Evolutionary conservation across 2,113 vertebrate genomes (phyloP), one percentile per base, ranked within the genome.

Genomic region (Calyptomena viridis): DNA sequence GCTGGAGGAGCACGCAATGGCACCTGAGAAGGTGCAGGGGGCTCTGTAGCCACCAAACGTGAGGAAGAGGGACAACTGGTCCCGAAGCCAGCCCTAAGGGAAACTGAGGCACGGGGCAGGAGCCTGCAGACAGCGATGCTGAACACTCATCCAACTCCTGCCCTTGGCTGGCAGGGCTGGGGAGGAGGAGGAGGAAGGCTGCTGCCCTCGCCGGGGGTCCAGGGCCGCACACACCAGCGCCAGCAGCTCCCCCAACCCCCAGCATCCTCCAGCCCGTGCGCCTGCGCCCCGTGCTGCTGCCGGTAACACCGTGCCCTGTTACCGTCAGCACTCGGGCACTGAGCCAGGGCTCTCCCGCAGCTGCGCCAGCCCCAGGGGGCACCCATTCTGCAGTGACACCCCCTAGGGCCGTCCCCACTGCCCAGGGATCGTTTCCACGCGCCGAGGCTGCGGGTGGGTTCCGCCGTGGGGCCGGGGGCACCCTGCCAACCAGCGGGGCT

Each of bases 221-320:
- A 16, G 47, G 49, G 39, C 60, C 7, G 2, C 5, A 5, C 55
- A 18, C 3, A 0, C 49, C 2, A 31, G 81, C 27, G 16, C 89
- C 84, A 59, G 44, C 27, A 18, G 35, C 71, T 91, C 79, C 55
- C 16, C 35, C 67, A 71, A 53, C 50, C 76, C 75, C 15, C 3
- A 18, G 59, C 50, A 58, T 60, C 79, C 42, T 83, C n/a, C 64
- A 56, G n/a, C 35, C 66, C 80, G 22, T 40, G 89, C 69, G 87
- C 66, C 76, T 91, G 90, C 83, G 50, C 74, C 73, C 83, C 20
- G 23, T n/a, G 5, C 40, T 7, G 4, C 10, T 94, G 95, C 85
- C 63, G 12, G 95, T 84, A 97, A 89, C 85, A 12, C 60, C 24
- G 46, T 93, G 86, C 77, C 90, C 91, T 69, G 63, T 89, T 95